Percentiles rank a stretch among this genome's conserved stretches.
Evolutionary conservation across 2,113 vertebrate species (phyloP).

Genomic region (Oxyruncus cristatus): DNA sequence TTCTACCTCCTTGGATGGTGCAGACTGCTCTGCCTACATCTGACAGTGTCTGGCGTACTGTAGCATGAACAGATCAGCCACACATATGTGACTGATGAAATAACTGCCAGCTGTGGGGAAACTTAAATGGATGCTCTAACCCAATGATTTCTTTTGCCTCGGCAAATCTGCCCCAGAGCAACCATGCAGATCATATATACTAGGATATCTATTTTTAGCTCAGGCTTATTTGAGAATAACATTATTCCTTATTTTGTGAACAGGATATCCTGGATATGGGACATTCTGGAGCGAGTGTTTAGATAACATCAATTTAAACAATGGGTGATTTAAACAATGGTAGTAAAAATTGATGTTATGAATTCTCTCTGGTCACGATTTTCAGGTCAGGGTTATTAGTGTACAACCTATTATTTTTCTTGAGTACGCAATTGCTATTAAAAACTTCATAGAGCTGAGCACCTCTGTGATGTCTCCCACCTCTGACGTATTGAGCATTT

Average conservation of each 20-base stretch:
- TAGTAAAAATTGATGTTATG: slow-evolving; percentile 5
- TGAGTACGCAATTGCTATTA: not conserved
- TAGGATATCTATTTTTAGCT: slow-evolving; percentile 9
- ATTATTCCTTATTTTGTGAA: slow-evolving; percentile 1
- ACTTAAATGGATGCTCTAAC: not conserved
- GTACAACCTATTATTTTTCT: not conserved
- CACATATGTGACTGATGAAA: not conserved
- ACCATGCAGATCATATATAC: not conserved
- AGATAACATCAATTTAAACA: slow-evolving; percentile 15
- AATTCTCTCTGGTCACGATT: not conserved
- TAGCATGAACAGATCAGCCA: not conserved
- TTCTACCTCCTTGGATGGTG: not conserved
- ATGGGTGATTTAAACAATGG: slow-evolving; percentile 1
- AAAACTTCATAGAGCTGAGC: not conserved
- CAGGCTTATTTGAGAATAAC: not conserved
- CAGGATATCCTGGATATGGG: slow-evolving; percentile 41
- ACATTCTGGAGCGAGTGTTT: not conserved
- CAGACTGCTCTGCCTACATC: accelerated
- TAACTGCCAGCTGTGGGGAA: not conserved
- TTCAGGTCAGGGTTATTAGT: not conserved
- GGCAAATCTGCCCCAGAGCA: not conserved
- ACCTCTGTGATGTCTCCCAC: not conserved
- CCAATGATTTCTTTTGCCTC: not conserved
- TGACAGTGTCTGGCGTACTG: not conserved
- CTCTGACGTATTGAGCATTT: not conserved